Conservation (phyloP, 1,140 invertebrate species). For the Anastatus disparis region DNA sequence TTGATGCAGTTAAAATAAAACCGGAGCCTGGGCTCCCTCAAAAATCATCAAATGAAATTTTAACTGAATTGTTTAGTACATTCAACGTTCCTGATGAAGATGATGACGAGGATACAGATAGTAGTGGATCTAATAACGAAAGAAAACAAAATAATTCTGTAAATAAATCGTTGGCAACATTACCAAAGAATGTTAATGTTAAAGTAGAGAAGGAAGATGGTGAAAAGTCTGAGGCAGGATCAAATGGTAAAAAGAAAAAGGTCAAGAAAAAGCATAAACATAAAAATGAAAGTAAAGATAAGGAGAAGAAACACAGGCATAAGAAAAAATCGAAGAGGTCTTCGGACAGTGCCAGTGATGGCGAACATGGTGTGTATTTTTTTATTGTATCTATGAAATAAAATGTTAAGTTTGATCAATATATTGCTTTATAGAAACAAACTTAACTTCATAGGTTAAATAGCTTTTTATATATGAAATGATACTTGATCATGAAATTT, state of each 20-base stretch:
- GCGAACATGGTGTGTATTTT: slow-evolving; percentile 58
- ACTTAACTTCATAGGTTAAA: too few species aligned
- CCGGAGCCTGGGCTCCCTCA: slow-evolving; percentile 63
- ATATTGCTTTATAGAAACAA: too few species aligned
- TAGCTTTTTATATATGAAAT: too few species aligned
- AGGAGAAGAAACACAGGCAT: slow-evolving; percentile 69
- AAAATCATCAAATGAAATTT: slow-evolving; percentile 82
- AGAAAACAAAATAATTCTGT: slow-evolving; percentile 43
- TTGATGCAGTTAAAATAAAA: slow-evolving; percentile 65
- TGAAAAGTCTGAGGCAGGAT: slow-evolving; percentile 61
- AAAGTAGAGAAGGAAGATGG: slow-evolving; percentile 57
- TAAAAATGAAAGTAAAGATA: slow-evolving; percentile 58
- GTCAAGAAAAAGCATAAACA: slow-evolving; percentile 66
- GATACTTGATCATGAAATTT: too few species aligned
- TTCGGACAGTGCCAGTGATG: slow-evolving; percentile 65
- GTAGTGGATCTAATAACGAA: slow-evolving; percentile 34
- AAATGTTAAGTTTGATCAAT: too few species aligned
- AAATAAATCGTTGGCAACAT: slow-evolving; percentile 52
- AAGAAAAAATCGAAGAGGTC: slow-evolving; percentile 67
- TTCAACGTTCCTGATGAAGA: slow-evolving; percentile 68
- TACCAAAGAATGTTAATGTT: slow-evolving; percentile 54
- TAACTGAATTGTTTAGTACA: slow-evolving; percentile 80
- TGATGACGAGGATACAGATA: slow-evolving; percentile 31
- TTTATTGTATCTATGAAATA: too few species aligned
- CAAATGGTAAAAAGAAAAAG: slow-evolving; percentile 60